A percentile compares a stretch with the other conserved stretches of the same genome.
Conservation (phyloP, 2,888 invertebrate species). For the Trilocha varians region DNA sequence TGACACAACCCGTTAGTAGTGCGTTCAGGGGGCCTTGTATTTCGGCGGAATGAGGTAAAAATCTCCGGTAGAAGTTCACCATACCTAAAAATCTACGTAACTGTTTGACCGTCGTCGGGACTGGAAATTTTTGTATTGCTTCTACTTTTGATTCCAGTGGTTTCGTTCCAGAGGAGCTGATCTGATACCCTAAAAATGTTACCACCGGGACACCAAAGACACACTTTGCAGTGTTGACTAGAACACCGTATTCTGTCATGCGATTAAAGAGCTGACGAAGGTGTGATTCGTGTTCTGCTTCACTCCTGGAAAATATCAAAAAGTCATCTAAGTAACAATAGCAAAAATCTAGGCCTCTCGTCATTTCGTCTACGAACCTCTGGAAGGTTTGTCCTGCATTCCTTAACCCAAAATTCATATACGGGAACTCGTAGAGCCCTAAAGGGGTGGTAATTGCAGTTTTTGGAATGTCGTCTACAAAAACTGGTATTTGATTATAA, state of each 20-base stretch:
- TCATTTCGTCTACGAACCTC: slow-evolving; percentile 25
- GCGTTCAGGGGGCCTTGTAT: too few relatives aligned
- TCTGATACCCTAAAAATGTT: slow-evolving; percentile 3
- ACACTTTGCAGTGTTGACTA: not conserved
- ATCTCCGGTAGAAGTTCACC: too few relatives aligned
- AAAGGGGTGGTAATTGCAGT: slow-evolving; percentile 27
- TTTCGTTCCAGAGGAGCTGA: slow-evolving; percentile 4
- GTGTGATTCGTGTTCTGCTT: not conserved
- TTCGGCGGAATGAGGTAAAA: too few relatives aligned
- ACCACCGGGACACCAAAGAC: not conserved
- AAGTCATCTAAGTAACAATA: slow-evolving; percentile 29
- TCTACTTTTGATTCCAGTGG: slow-evolving; percentile 7
- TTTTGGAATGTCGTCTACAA: slow-evolving; percentile 24
- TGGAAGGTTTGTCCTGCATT: slow-evolving; percentile 41
- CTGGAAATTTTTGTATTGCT: too few relatives aligned
- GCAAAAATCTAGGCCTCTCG: slow-evolving; percentile 6
- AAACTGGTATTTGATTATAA: slow-evolving; percentile 34
- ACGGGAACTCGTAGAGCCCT: slow-evolving; percentile 24
- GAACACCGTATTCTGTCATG: not conserved
- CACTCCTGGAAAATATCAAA: slow-evolving; percentile 13
- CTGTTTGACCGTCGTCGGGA: too few relatives aligned
- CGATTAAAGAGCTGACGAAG: not conserved
- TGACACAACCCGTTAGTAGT: too few relatives aligned
- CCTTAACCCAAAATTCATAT: slow-evolving; percentile 31
- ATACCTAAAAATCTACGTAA: too few relatives aligned